Conservation (phyloP, 2,113 vertebrate genomes). For the Pycnonotus jocosus region DNA sequence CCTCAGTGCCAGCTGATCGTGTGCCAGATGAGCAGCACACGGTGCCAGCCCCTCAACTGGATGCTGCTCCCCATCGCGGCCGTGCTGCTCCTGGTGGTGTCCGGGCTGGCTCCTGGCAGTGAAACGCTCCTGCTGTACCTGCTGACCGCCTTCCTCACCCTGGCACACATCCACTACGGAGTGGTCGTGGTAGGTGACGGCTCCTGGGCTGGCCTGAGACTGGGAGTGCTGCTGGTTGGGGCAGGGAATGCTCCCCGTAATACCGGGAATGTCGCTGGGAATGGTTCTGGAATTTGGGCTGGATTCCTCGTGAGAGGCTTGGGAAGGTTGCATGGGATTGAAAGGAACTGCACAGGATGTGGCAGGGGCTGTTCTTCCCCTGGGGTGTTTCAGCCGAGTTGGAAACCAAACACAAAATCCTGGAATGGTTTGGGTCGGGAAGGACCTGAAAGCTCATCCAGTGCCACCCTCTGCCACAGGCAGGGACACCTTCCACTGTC, state of each 20-base stretch:
- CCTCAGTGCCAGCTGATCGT: conserved; percentile 94
- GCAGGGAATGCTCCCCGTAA: rapidly evolving
- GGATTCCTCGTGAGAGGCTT: not conserved
- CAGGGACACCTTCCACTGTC: not conserved
- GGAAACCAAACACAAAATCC: not conserved
- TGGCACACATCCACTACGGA: conserved; percentile 92
- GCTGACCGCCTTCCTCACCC: conserved; percentile 77
- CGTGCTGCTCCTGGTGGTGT: conserved; percentile 72
- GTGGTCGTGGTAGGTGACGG: conserved; percentile 85
- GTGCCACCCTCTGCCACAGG: not conserved
- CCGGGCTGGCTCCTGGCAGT: conserved; percentile 21
- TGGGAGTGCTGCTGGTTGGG: not conserved
- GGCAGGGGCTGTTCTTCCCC: rapidly evolving
- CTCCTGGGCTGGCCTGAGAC: rapidly evolving
- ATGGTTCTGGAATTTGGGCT: not conserved
- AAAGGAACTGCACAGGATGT: rapidly evolving
- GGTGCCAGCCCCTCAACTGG: conserved; percentile 89
- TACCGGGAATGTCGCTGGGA: rapidly evolving
- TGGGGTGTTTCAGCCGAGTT: not conserved
- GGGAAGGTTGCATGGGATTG: not conserved
- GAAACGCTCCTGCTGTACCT: conserved; percentile 79
- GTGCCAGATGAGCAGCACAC: conserved; percentile 96
- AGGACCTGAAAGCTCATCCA: rapidly evolving
- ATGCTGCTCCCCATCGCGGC: conserved; percentile 83
- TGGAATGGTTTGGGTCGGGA: not conserved